Percentiles rank a stretch among this genome's conserved stretches.
Conservation (phyloP, 2,888 invertebrate genomes). For the Hydraecia micacea region DNA sequence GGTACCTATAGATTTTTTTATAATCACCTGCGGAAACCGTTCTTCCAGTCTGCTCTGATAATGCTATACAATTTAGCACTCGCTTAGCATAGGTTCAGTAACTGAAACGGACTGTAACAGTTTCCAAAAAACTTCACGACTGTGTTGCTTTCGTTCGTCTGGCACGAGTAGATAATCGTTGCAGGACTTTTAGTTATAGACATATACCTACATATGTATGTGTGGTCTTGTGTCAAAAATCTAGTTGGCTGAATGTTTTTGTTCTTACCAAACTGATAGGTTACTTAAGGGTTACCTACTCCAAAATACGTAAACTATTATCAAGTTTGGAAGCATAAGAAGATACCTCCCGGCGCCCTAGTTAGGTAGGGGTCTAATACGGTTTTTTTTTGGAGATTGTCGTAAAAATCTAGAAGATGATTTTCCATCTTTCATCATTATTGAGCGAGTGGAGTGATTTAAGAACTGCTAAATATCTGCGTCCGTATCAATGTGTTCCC, state of each 20-base stretch:
- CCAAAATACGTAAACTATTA: neutral
- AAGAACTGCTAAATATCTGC: neutral
- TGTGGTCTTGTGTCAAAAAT: slow-evolving; percentile 17
- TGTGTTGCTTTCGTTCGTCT: no score
- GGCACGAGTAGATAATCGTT: neutral
- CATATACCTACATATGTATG: no score
- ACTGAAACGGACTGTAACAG: neutral
- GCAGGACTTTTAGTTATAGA: neutral
- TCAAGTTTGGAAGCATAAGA: neutral
- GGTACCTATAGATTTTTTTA: neutral
- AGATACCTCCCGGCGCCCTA: neutral
- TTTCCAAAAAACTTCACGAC: neutral
- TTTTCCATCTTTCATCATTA: neutral
- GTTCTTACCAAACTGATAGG: neutral
- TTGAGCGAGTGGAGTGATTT: neutral
- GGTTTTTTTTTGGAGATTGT: neutral
- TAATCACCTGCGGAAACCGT: slow-evolving; percentile 1
- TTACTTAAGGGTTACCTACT: neutral
- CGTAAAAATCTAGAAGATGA: neutral
- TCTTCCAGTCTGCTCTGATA: neutral
- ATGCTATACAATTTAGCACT: neutral
- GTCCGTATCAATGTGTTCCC: no score
- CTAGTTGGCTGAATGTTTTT: slow-evolving; percentile 30
- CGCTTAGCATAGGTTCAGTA: neutral
- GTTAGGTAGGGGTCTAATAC: neutral